These are phyloP conservation scores for Tamandua tetradactyla DNA, from an alignment of 2,797 vertebrate species.

Conservation along the genomic window DNA sequence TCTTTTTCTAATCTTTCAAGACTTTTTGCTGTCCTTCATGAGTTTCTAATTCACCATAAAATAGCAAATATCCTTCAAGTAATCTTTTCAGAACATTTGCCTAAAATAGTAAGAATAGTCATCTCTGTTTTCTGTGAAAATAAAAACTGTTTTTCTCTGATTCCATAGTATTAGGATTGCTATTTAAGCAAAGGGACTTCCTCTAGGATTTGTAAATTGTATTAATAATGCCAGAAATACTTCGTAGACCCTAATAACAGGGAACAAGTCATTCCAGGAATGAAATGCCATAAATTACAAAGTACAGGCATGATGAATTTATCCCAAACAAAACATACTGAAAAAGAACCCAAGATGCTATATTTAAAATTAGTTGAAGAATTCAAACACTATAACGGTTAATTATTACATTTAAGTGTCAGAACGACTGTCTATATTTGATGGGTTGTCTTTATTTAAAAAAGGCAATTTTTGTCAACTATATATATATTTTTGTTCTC, in stretches of 20 bases:
- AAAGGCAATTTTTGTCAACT: slow-evolving; percentile 10
- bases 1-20: background rate
- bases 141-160: background rate
- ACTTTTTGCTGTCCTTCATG: background rate
- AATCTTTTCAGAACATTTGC: background rate
- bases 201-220: background rate
- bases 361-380: background rate
- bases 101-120: background rate
- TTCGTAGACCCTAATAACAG: background rate
- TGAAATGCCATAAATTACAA: background rate
- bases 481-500: no score
- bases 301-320: background rate
- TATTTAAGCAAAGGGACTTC: background rate
- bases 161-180: background rate
- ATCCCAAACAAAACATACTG: background rate
- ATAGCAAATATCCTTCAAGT: background rate
- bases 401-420: background rate
- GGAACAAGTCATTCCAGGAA: background rate
- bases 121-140: background rate
- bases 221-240: background rate
- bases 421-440: background rate
- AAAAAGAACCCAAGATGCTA: background rate
- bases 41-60: background rate
- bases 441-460: background rate
- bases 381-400: background rate